These are phyloP conservation scores for Calcarius lapponicus DNA, from an alignment of 2,797 vertebrate genomes.

Conservation along the genomic window DNA sequence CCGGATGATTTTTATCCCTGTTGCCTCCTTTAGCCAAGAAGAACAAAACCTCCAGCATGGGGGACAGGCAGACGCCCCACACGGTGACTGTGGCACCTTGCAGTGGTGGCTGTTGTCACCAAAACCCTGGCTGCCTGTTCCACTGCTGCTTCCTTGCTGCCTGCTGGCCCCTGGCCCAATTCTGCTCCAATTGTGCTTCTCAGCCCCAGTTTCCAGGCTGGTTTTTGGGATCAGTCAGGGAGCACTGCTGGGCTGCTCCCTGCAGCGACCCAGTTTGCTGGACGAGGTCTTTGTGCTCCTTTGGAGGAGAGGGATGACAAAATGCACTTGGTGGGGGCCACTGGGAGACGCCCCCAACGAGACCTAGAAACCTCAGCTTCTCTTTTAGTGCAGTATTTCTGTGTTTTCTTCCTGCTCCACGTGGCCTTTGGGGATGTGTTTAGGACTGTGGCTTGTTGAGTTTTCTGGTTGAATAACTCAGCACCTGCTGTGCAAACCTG, in stretches of 20 bases:
- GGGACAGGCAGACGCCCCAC: accelerated
- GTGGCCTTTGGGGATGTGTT: not conserved
- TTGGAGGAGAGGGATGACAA: not conserved
- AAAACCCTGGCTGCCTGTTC: not conserved
- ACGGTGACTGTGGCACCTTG: not conserved
- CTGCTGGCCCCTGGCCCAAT: not conserved
- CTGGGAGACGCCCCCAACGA: not conserved
- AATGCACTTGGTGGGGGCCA: not conserved
- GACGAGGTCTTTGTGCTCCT: not conserved
- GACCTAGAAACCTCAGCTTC: constrained; percentile 2
- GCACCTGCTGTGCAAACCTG: not conserved
- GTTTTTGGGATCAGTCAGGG: constrained; percentile 14
- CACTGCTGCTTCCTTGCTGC: not conserved
- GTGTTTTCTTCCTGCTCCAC: not conserved
- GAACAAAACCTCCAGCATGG: not conserved
- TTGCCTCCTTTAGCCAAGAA: not conserved
- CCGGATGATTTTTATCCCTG: not conserved
- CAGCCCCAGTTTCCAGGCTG: constrained; percentile 33
- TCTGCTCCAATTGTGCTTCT: not conserved
- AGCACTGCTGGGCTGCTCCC: not conserved
- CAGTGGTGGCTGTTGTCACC: not conserved
- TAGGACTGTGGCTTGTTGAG: not conserved
- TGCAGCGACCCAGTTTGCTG: constrained; percentile 31
- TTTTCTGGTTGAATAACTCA: not conserved
- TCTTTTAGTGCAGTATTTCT: not conserved